phyloP scores from a whole-genome alignment of 2,888 invertebrate genomes.

The Catocala sponsa region DNA sequence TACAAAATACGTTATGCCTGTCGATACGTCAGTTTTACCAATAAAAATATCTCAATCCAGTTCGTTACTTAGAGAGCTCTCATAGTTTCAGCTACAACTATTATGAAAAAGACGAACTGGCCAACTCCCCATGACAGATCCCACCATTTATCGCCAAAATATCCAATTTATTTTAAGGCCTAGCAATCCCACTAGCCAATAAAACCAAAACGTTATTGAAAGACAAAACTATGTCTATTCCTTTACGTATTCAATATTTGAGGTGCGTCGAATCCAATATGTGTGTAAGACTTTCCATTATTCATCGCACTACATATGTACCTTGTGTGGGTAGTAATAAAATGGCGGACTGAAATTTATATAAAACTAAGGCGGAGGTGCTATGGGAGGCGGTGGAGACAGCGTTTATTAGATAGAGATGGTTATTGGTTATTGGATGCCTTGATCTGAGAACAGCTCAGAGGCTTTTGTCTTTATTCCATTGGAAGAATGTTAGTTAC shows the following conservation, averaged over 20 bases:
- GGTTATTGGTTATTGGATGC: no score
- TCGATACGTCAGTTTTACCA: no score
- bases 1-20: no score
- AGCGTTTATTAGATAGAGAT: conserved; percentile 7
- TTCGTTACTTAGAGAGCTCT: no score
- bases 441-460: not conserved
- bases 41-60: no score
- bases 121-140: not conserved
- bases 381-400: conserved; percentile 27
- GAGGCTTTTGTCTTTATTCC: not conserved
- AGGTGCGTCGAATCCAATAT: conserved; percentile 67
- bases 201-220: conserved; percentile 48
- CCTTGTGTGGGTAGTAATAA: conserved; percentile 52
- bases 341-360: conserved; percentile 57
- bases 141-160: conserved; percentile 21
- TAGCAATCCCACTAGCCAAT: conserved; percentile 31
- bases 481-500: no score
- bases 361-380: conserved; percentile 47
- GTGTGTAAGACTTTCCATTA: conserved; percentile 67
- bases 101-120: not conserved
- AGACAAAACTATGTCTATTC: conserved; percentile 49
- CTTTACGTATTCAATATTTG: conserved; percentile 46
- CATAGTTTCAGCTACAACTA: not conserved
- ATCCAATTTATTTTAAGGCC: conserved; percentile 29
- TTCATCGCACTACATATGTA: conserved; percentile 70